These are phyloP conservation scores for Myathropa florea DNA, from an alignment of 2,888 invertebrate species.

Conservation along the genomic window DNA sequence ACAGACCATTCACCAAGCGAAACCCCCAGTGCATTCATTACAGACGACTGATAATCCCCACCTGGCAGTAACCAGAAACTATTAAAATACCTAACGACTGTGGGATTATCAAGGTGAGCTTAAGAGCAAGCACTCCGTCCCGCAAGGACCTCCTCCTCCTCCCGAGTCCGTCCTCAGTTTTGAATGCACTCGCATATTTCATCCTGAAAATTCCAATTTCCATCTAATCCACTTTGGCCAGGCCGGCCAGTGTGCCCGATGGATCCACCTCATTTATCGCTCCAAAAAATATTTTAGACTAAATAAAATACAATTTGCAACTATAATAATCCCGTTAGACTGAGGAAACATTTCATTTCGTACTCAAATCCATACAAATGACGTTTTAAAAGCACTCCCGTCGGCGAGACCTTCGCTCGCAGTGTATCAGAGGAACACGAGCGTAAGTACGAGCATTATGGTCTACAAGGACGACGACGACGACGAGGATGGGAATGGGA, in stretches of 20 bases:
- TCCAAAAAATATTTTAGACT: slow-evolving; percentile 68
- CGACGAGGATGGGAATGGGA: neutral
- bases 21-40: neutral
- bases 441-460: neutral
- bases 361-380: slow-evolving; percentile 72
- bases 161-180: too few species aligned
- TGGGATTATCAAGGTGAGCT: slow-evolving; percentile 59
- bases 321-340: slow-evolving; percentile 73
- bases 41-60: slow-evolving; percentile 14
- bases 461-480: slow-evolving; percentile 6
- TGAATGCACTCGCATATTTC: slow-evolving; percentile 52
- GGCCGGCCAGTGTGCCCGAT: neutral
- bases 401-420: slow-evolving; percentile 14
- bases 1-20: neutral
- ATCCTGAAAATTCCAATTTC: slow-evolving; percentile 65
- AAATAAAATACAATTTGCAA: slow-evolving; percentile 73
- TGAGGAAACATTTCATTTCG: slow-evolving; percentile 71
- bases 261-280: slow-evolving; percentile 41
- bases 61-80: slow-evolving; percentile 31
- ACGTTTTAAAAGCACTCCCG: slow-evolving; percentile 70
- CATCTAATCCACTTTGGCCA: slow-evolving; percentile 61
- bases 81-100: slow-evolving; percentile 29
- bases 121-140: slow-evolving; percentile 30
- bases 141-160: slow-evolving; percentile 8
- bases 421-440: neutral